A percentile compares a stretch with the other conserved stretches of the same genome.
Evolutionary conservation across 2,113 vertebrate species (phyloP).

Genomic region (Ciconia boyciana): DNA sequence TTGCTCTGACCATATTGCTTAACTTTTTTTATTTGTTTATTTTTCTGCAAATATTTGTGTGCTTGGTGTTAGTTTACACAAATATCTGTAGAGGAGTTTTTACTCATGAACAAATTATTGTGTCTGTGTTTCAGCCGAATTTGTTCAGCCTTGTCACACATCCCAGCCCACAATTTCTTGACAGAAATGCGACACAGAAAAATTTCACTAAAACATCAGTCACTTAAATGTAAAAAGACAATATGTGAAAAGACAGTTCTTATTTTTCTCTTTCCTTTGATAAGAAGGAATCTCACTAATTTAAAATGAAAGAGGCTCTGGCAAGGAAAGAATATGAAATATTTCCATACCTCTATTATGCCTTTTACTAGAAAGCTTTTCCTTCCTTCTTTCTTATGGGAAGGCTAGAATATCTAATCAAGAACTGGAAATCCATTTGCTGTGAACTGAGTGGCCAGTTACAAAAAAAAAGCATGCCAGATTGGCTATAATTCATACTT

Average conservation of each 20-base stretch:
- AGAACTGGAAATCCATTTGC: not conserved
- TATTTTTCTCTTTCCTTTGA: not conserved
- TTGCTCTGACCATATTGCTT: not conserved
- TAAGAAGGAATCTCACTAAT: not conserved
- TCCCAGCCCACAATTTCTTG: not conserved
- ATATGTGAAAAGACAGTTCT: not conserved
- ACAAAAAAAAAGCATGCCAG: fast-evolving
- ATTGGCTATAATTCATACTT: not conserved
- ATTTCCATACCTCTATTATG: not conserved
- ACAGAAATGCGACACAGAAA: not conserved
- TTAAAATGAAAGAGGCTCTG: not conserved
- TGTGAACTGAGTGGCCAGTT: not conserved
- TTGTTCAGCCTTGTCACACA: not conserved
- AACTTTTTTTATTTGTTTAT: not conserved
- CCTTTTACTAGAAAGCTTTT: not conserved
- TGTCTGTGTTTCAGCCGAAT: not conserved
- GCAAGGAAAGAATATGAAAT: not conserved
- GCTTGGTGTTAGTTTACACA: not conserved
- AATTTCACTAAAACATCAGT: not conserved
- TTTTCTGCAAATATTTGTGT: not conserved
- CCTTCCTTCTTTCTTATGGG: not conserved
- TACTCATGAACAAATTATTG: not conserved
- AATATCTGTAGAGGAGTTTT: not conserved
- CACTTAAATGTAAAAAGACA: not conserved
- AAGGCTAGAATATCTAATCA: not conserved